Base-by-base conservation (phyloP, 2,113 vertebrate genomes). In the Vimba vimba region DNA sequence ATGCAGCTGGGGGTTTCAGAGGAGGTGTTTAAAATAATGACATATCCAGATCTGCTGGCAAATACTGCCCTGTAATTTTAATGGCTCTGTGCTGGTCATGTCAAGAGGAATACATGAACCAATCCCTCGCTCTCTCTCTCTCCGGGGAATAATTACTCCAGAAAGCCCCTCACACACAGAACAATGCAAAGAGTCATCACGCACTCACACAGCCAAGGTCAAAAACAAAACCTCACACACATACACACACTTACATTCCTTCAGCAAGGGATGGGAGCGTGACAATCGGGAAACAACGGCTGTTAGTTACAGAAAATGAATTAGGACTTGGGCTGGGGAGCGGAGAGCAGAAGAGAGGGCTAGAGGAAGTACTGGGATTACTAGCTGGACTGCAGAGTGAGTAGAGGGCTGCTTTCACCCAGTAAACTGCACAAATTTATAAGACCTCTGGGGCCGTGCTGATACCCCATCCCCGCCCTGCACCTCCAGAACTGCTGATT, bases 231-330 rank as follows among this genome's bases (percentile, higher is more conserved):
- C 80, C 64, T 82, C 78, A 86, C 88, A 87, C 86, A 76, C 69
- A 80, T 81, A 85, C 88, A 86, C 74, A 86, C 74, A 79, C 88
- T 93, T 94, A 94, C 96, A 99, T 99, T 98, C 97, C 97, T 96
- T 90, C 92, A 95, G 95, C 95, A 96, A 93, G 93, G 94, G 96
- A 97, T 97, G 97, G 96, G 96, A 98, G 97, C 97, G 96, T 99
- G 98, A 96, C 97, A 99, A 99, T 99, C 94, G 97, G 97, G 96
- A 99, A 98, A 99, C 96, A 95, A 98, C 95, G 98, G 96, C 94
- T 98, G 95, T 99, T 99, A 99, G 98, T 99, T 99, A 99, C 98
- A 98, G 96, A 97, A 99, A 99, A 99, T 99, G 97, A 97, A 98
- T 99, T 99, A 98, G 94, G 95, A 93, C 92, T 93, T 95, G 97